phyloP scores from a whole-genome alignment of 2,888 invertebrate species.

The Hypomecis atomaria region DNA sequence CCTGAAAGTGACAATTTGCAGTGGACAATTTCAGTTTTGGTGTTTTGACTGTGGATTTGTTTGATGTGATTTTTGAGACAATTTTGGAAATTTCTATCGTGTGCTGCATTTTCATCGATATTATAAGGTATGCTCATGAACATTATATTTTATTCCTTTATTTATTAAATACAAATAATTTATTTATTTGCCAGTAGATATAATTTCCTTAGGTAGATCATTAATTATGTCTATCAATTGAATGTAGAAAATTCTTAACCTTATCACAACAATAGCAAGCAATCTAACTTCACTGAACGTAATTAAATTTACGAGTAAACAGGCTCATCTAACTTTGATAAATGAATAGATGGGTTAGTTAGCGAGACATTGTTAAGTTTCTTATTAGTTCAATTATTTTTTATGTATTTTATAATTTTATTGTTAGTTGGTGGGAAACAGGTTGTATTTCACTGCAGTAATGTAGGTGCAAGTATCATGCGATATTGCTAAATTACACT shows the following conservation, averaged over 20 bases:
- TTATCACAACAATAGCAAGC: too few relatives aligned
- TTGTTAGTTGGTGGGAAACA: constrained; percentile 8
- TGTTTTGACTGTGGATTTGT: constrained; percentile 71
- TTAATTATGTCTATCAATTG: too few relatives aligned
- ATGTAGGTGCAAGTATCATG: background rate
- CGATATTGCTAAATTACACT: background rate
- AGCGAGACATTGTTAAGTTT: constrained; percentile 9
- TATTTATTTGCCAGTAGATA: too few relatives aligned
- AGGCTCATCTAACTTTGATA: background rate
- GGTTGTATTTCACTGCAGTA: constrained; percentile 9
- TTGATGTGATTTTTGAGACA: constrained; percentile 56
- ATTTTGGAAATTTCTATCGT: constrained; percentile 32
- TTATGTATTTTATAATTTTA: constrained; percentile 14
- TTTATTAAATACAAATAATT: too few relatives aligned
- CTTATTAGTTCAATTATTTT: constrained; percentile 19
- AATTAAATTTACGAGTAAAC: too few relatives aligned
- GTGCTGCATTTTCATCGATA: constrained; percentile 10
- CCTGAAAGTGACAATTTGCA: constrained; percentile 64
- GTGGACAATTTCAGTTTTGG: constrained; percentile 62
- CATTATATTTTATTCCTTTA: background rate
- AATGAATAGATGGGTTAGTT: constrained; percentile 9
- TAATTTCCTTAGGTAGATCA: too few relatives aligned
- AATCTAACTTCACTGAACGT: too few relatives aligned
- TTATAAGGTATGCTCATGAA: constrained; percentile 19
- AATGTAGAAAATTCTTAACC: too few relatives aligned